Evolutionary conservation across 2,797 vertebrate species (phyloP), one percentile per base, ranked within the genome.

Genomic region (Neopelma chrysocephalum): DNA sequence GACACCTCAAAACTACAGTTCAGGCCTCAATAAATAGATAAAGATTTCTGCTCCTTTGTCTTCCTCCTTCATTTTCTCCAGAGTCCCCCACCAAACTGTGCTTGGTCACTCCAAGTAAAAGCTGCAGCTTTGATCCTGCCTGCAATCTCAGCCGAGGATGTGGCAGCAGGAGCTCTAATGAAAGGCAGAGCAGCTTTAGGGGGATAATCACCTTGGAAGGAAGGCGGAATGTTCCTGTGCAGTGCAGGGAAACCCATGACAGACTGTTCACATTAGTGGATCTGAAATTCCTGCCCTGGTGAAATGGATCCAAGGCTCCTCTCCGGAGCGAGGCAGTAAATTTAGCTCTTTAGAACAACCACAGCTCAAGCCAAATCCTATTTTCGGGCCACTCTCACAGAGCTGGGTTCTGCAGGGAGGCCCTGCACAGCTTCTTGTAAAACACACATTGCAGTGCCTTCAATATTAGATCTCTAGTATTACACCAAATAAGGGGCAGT

Each of bases 301-400:
- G 70, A 88, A 48, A 83, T 6, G 60, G 87, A 88, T 91, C 95
- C 96, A 82, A 79, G 82, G 82, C 84, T 60, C 45, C n/a, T 40
- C 82, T 90, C 87, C 1, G 9, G 47, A 48, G 89, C 1, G 0
- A 78, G 68, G 56, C 84, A 57, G 85, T 69, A 82, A 83, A 96
- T 91, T 72, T 31, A 82, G 90, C 85, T 68, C 27, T 50, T 85
- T 22, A 75, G 71, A 91, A 76, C 54, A 31, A 51, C 8, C 7
- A 0, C 4, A 5, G 62, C 73, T 79, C 58, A 15, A 53, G 91
- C 73, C 89, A 95, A 93, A 66, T 70, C 77, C 81, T 85, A 89
- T 93, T 96, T 84, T 38, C 12, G 3, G 87, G 73, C 53, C 23
- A 2, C 47, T 93, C 38, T 29, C 0, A 0, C 87, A 91, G 71